Evolutionary conservation across 2,113 vertebrate species (phyloP).

Genomic region (Syrrhaptes paradoxus): DNA sequence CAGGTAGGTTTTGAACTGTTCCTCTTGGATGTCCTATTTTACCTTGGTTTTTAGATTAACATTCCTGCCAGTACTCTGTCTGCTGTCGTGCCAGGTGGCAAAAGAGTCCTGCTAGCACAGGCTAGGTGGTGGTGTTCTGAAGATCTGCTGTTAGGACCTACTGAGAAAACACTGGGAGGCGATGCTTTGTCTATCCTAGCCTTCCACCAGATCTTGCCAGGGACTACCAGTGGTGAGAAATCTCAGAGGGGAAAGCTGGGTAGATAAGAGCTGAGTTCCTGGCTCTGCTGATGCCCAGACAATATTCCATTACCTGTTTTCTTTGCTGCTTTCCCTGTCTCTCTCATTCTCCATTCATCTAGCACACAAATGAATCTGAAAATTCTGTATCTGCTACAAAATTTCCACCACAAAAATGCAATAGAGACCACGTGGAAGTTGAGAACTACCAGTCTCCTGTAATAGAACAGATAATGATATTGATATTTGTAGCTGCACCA

Average conservation of each 20-base stretch:
- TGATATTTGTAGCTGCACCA: not conserved
- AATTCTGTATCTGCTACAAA: not conserved
- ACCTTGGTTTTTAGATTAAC: not conserved
- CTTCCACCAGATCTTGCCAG: not conserved
- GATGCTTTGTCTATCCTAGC: not conserved
- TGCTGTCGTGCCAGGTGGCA: not conserved
- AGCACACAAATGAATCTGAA: not conserved
- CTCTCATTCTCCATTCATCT: not conserved
- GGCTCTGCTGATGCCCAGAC: not conserved
- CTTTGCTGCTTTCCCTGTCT: not conserved
- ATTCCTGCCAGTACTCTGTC: not conserved
- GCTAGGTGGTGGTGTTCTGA: not conserved
- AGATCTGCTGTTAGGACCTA: not conserved
- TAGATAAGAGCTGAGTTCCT: not conserved
- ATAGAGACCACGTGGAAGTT: not conserved
- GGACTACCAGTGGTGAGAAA: not conserved
- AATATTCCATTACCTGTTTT: not conserved
- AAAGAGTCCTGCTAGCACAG: not conserved
- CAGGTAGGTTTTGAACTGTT: not conserved
- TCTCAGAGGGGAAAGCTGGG: fast-evolving
- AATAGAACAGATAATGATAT: not conserved
- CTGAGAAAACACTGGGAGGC: not conserved
- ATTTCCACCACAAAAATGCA: not conserved
- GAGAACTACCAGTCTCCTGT: not conserved
- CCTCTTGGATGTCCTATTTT: not conserved